A percentile compares a stretch with the other conserved stretches of the same genome.
Conservation (phyloP, 2,113 vertebrate species). For the Scophthalmus maximus region DNA sequence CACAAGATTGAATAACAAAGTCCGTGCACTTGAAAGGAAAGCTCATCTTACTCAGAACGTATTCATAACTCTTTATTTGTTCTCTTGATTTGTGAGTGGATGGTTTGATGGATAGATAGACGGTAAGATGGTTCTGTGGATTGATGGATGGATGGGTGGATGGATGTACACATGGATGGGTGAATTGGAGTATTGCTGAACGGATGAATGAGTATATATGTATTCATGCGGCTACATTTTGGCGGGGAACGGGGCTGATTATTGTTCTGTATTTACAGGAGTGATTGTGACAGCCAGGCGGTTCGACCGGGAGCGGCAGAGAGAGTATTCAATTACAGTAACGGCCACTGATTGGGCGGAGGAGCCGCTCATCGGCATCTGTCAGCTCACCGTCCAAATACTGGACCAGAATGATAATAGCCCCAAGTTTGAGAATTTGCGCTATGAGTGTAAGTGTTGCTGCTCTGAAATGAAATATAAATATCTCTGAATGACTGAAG, state of each 20-base stretch:
- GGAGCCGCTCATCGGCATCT: slow-evolving; percentile 91
- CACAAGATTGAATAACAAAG: slow-evolving; percentile 50
- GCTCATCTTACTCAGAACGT: slow-evolving; percentile 1
- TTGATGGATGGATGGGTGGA: slow-evolving; percentile 3
- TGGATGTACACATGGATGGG: not conserved
- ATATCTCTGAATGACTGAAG: slow-evolving; percentile 7
- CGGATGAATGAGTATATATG: slow-evolving; percentile 10
- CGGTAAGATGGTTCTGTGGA: slow-evolving; percentile 5
- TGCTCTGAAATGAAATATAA: slow-evolving; percentile 7
- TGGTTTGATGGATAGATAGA: slow-evolving; percentile 2
- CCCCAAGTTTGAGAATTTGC: slow-evolving; percentile 92
- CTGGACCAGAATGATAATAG: slow-evolving; percentile 93
- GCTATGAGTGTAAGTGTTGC: slow-evolving; percentile 89
- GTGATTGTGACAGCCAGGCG: slow-evolving; percentile 84
- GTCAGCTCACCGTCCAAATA: slow-evolving; percentile 89
- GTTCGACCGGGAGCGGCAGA: slow-evolving; percentile 91
- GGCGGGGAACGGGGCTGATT: slow-evolving; percentile 18
- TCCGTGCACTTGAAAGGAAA: slow-evolving; percentile 30
- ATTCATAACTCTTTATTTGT: slow-evolving; percentile 40
- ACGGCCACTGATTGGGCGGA: slow-evolving; percentile 91
- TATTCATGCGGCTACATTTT: slow-evolving; percentile 15
- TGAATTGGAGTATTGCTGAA: slow-evolving; percentile 4
- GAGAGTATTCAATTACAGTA: slow-evolving; percentile 90
- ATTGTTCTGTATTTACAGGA: slow-evolving; percentile 77
- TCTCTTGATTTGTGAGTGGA: slow-evolving; percentile 13